Evolutionary conservation across 2,113 vertebrate species (phyloP).

Genomic region (Pelusios castaneus): DNA sequence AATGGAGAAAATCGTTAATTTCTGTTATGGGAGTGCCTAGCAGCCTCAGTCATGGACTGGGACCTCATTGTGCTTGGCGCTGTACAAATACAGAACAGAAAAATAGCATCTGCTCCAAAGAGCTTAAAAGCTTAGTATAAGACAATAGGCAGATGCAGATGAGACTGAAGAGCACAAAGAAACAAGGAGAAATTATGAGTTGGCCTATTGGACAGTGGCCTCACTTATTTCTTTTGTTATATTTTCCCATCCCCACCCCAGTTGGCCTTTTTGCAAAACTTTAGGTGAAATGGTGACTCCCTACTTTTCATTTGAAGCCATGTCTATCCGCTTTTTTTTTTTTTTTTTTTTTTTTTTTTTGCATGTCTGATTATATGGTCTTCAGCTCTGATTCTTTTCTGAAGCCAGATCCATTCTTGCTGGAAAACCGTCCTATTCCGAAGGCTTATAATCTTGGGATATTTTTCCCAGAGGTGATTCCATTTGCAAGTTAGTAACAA

Average conservation of each 20-base stretch:
- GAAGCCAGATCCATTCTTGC: fast-evolving
- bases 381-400: not conserved
- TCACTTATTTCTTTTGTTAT: not conserved
- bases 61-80: not conserved
- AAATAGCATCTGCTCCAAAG: not conserved
- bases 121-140: not conserved
- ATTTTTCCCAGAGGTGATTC: not conserved
- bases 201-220: not conserved
- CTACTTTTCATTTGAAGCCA: not conserved
- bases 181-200: not conserved
- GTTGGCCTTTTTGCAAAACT: not conserved
- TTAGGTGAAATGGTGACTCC: not conserved
- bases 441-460: not conserved
- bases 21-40: not conserved
- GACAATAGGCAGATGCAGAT: not conserved
- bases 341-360: not conserved
- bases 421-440: not conserved
- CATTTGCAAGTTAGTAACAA: not conserved
- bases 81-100: not conserved
- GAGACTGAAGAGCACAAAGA: not conserved
- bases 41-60: not conserved
- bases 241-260: not conserved
- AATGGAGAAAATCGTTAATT: constrained; percentile 20
- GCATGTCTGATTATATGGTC: not conserved
- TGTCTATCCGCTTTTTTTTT: fast-evolving